Evolutionary conservation across 2,888 invertebrate species (phyloP).

Genomic region (Orchestes rusci): DNA sequence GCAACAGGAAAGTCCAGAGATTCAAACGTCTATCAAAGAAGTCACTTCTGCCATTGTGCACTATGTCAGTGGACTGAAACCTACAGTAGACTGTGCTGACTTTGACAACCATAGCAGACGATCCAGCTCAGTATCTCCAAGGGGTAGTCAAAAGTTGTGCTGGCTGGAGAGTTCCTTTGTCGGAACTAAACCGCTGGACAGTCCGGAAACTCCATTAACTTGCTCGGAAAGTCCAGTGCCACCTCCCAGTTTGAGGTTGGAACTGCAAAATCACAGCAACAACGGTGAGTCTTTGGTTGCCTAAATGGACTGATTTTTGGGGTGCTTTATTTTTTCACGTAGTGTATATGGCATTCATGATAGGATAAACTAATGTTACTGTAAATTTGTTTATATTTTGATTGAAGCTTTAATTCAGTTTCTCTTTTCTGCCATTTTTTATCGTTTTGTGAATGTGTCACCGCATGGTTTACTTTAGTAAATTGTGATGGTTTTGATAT

Average conservation of each 20-base stretch:
- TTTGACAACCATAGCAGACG: conserved; percentile 36
- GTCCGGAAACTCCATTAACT: conserved; percentile 68
- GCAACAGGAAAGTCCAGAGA: conserved; percentile 50
- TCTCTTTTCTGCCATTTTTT: conserved; percentile 11
- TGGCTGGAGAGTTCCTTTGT: conserved; percentile 93
- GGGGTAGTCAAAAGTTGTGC: conserved; percentile 66
- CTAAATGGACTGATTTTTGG: background rate
- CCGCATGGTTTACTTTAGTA: conserved; percentile 43
- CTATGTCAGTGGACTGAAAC: conserved; percentile 70
- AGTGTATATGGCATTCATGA: too few relatives aligned
- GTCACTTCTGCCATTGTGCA: conserved; percentile 90
- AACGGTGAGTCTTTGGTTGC: conserved; percentile 44
- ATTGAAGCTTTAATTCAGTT: background rate
- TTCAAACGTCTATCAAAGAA: conserved; percentile 83
- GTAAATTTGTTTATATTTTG: background rate
- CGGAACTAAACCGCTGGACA: conserved; percentile 76
- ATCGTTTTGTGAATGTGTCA: conserved; percentile 33
- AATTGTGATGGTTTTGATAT: conserved; percentile 45
- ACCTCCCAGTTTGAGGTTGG: conserved; percentile 44
- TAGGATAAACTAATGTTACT: too few relatives aligned
- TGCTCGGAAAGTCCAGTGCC: conserved; percentile 38
- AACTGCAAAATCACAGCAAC: conserved; percentile 41
- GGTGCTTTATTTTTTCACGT: background rate
- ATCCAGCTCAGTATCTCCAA: conserved; percentile 41
- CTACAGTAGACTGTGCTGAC: conserved; percentile 36